Evolutionary conservation across 2,113 vertebrate genomes (phyloP).

Genomic region (Anas platyrhynchos): DNA sequence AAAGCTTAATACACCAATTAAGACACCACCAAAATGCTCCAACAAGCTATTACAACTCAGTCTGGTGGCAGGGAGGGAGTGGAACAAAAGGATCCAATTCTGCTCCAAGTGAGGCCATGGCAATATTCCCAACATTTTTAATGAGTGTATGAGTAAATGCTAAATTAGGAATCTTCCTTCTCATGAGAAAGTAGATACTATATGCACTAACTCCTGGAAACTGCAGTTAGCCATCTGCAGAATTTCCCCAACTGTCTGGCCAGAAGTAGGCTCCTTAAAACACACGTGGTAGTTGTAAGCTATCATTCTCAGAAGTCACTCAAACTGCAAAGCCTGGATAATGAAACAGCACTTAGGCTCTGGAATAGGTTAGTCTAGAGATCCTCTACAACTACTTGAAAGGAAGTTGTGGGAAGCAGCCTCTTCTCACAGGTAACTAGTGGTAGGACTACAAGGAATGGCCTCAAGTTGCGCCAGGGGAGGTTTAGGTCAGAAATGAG

Average conservation of each 20-base stretch:
- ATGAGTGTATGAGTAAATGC: constrained; percentile 12
- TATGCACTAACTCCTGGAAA: constrained; percentile 16
- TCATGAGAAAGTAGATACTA: background rate
- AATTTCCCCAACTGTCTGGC: constrained; percentile 9
- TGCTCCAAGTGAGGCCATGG: constrained; percentile 47
- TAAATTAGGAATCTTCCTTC: constrained; percentile 50
- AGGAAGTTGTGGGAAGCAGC: no score
- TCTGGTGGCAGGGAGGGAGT: constrained; percentile 27
- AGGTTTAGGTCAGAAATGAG: no score
- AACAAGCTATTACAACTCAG: constrained; percentile 49
- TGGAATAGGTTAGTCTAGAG: background rate
- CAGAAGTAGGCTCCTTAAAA: background rate
- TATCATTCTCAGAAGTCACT: background rate
- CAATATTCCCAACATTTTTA: constrained; percentile 52
- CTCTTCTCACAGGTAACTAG: no score
- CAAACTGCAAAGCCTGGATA: background rate
- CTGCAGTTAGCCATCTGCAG: constrained; percentile 30
- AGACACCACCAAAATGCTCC: constrained; percentile 26
- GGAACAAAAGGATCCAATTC: constrained; percentile 21
- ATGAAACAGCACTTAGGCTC: background rate
- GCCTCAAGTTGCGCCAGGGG: no score
- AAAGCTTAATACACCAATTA: constrained; percentile 47
- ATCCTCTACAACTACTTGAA: background rate
- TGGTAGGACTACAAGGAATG: no score
- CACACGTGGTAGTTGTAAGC: background rate